Evolutionary conservation across 2,113 vertebrate genomes (phyloP).

Genomic region (Protobothrops flavoviridis): DNA sequence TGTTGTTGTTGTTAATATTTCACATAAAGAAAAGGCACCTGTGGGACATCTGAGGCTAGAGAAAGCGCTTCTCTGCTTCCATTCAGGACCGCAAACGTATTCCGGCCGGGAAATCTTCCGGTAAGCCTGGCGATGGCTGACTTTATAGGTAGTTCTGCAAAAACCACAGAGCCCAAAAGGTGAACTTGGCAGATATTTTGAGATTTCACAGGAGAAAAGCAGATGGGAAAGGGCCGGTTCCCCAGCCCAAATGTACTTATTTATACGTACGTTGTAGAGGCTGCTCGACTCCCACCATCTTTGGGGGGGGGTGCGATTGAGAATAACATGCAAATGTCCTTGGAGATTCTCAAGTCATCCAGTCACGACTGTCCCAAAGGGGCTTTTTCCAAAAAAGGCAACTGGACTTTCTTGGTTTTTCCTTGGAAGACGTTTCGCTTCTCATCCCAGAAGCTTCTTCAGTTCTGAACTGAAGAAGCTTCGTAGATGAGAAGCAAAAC

Average conservation of each 20-base stretch:
- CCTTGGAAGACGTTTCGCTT: no score
- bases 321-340: background rate
- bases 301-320: background rate
- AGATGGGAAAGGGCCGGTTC: background rate
- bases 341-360: no score
- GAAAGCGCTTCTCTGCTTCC: constrained; percentile 67
- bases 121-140: constrained; percentile 77
- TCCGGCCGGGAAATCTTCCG: constrained; percentile 29
- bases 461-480: no score
- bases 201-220: background rate
- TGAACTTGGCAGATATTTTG: background rate
- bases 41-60: constrained; percentile 68
- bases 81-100: constrained; percentile 86
- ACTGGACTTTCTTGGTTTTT: no score
- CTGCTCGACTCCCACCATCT: background rate
- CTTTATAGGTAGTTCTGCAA: constrained; percentile 83
- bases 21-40: background rate
- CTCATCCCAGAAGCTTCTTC: no score
- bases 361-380: no score
- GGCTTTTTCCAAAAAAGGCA: no score
- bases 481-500: no score
- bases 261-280: background rate
- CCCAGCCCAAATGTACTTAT: background rate
- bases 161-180: background rate
- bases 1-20: background rate